Evolutionary conservation across 1,140 invertebrate genomes (phyloP), one percentile per base, ranked within the genome.

Genomic region (Choristoneura fumiferana): DNA sequence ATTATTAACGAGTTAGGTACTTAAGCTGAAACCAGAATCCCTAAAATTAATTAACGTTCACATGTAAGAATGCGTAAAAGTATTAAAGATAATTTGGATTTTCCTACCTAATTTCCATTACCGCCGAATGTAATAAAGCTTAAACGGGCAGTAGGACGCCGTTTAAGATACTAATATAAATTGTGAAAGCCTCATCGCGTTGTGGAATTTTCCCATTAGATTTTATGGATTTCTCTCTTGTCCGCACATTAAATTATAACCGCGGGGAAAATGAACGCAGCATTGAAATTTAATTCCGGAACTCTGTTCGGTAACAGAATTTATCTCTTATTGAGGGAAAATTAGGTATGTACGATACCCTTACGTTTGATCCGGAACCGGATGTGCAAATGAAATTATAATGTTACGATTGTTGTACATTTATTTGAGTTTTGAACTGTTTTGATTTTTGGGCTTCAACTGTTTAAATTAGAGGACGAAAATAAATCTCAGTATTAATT

Each of bases 191-290:
- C 65, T 79, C 73, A 74, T 74, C 67, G 75, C 71, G 13, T 62
- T 57, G 62, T 69, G 77, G 74, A 82, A 83, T 80, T 83, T 72
- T 74, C 67, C 75, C 76, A 83, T 85, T 85, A 82, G 66, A 81
- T 81, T 85, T 85, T 80, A 85, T 82, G 82, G 76, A 78, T 78
- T 78, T 80, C 75, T 67, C 73, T 79, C 74, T 76, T 83, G 78
- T 77, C 72, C 77, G 76, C 76, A 76, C 73, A 83, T 85, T 83
- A 83, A 85, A 83, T 82, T 81, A 78, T 83, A 81, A 78, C 73
- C 69, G 67, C 66, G 71, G 76, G 74, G 69, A 70, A 75, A 78
- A 79, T 60, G 63, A 57, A 76, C 62, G 60, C 59, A 65, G 65
- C 67, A 80, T 80, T 76, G 73, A 79, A 84, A 76, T 81, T 82